Evolutionary conservation across 1,140 invertebrate genomes (phyloP), one percentile per base, ranked within the genome.

Genomic region (Drosophila busckii): DNA sequence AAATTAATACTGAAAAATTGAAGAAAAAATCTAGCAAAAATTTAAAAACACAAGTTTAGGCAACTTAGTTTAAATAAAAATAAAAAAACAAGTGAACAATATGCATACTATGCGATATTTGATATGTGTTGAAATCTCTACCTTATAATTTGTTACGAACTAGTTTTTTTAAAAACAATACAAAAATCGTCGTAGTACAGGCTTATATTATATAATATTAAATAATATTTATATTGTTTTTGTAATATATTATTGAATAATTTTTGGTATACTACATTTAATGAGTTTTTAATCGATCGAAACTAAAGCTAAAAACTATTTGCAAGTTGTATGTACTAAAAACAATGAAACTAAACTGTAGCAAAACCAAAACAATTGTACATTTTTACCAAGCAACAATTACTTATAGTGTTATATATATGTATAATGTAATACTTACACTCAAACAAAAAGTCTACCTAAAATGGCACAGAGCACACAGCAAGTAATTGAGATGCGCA

Each of bases 61-160:
- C 75, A 82, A 82, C 82, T 76, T 82, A 82, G 75, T 82, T 75
- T 40, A 75, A 82, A 82, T 75, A 82, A 78, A 48, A 70, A 62
- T 41, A 31, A 40, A 26, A 55, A 45, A 63, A 50, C 29, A 58
- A 44, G n/a, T n/a, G 58, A 55, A 60, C 13, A 59, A 52, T 32
- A 58, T 41, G 44, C 19, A 60, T 31, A 31, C n/a, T n/a, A n/a
- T n/a, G n/a, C n/a, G n/a, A 37, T 9, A 35, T 6, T n/a, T 19
- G 1, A 20, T 8, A 2, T 12, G 22, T 37, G 34, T n/a, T 10
- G 12, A 17, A 25, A 58, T 28, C 31, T 37, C 29, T 32, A 49
- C 10, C 12, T 50, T 44, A 53, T 23, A 42, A 42, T 46, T 63
- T 58, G 58, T 49, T 48, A 56, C 41, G 37, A 38, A 40, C 12